These are phyloP conservation scores for Monochamus saltuarius DNA, from an alignment of 1,140 invertebrate genomes.

Conservation along the genomic window DNA sequence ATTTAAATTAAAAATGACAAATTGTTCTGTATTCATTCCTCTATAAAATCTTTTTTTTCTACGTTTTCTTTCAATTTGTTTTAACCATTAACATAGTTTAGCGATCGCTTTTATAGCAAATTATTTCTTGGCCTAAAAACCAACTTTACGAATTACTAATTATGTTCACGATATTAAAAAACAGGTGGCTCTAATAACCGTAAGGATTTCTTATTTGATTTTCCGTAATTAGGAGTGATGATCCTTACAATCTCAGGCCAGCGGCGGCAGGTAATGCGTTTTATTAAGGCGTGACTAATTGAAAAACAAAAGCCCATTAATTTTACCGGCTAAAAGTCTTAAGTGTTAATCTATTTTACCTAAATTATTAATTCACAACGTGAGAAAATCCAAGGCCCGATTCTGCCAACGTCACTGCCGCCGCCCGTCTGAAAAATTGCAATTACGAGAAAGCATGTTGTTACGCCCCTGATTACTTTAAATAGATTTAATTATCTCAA, in stretches of 20 bases:
- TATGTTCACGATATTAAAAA: constrained; percentile 4
- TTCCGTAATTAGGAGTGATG: constrained; percentile 9
- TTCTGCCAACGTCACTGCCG: too few species aligned
- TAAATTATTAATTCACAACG: not conserved
- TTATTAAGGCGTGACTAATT: constrained; percentile 13
- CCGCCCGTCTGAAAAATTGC: too few species aligned
- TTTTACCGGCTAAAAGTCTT: constrained; percentile 4
- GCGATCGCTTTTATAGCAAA: not conserved
- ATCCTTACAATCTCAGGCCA: not conserved
- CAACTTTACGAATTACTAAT: not conserved
- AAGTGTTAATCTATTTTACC: constrained; percentile 7
- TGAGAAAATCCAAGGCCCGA: not conserved
- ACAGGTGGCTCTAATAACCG: constrained; percentile 8
- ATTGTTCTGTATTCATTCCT: too few species aligned
- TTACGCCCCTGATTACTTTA: too few species aligned
- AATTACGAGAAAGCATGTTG: too few species aligned
- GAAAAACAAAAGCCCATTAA: constrained; percentile 10
- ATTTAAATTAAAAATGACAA: too few species aligned
- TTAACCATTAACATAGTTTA: too few species aligned
- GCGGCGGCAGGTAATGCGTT: constrained; percentile 9
- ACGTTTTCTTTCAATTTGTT: too few species aligned
- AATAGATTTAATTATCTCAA: too few species aligned
- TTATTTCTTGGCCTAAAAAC: not conserved
- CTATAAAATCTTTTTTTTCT: too few species aligned
- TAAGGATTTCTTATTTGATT: constrained; percentile 2